These are phyloP conservation scores for Petrolisthes manimaculis DNA, from an alignment of 2,888 invertebrate species.

Conservation along the genomic window DNA sequence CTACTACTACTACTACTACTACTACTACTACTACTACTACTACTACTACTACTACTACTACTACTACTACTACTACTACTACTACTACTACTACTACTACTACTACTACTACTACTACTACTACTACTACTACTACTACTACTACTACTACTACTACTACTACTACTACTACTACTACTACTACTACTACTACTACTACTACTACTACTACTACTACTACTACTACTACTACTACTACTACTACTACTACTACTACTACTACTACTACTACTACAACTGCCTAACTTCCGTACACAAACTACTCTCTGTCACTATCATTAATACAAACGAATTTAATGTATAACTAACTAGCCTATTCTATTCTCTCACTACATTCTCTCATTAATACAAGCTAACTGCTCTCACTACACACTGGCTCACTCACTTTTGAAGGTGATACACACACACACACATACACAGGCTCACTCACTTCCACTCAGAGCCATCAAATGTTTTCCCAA, in stretches of 20 bases:
- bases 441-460: no score
- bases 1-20: neutral
- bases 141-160: slow-evolving; percentile 1
- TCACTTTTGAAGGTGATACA: no score
- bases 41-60: slow-evolving; percentile 1
- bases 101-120: slow-evolving; percentile 1
- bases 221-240: slow-evolving; percentile 1
- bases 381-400: no score
- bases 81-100: neutral
- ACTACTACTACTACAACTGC: neutral
- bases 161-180: neutral
- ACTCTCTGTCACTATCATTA: no score
- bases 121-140: neutral
- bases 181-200: slow-evolving; percentile 1
- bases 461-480: no score
- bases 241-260: neutral
- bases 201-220: slow-evolving; percentile 1
- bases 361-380: no score
- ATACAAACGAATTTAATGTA: no score
- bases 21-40: neutral
- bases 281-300: no score
- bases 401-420: no score
- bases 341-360: no score
- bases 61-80: slow-evolving; percentile 1
- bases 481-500: no score